Base-by-base conservation (phyloP, 2,797 vertebrate species). In the Rhinoraja longicauda region DNA sequence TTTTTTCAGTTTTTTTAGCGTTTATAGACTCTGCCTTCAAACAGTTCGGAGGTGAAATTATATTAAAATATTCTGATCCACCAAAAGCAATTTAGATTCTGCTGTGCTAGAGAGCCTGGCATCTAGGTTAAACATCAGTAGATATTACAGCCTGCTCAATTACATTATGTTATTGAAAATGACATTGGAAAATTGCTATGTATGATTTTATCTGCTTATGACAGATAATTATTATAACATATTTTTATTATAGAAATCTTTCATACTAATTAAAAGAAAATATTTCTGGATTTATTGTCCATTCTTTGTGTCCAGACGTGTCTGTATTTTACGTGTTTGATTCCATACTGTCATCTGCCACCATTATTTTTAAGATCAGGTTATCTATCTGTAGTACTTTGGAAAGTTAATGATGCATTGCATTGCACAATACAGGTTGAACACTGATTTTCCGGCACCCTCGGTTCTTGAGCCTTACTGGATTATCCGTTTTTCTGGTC, bases 241-340 rank as follows among this genome's bases (percentile, higher is more conserved):
- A 45, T 45, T 45, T 45, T 45, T 45, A 45, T 45, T 45, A 45
- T 45, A 45, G 45, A 45, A 45, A 45, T 45, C 45, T 45, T 45
- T 45, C 45, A 45, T 45, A 45, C 45, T 45, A 45, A 2, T 45
- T 45, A 45, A 45, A 32, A 45, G 45, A 88, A n/a, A 62, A 4
- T 19, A 36, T 88, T 64, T 67, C n/a, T 88, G n/a, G 59, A 67
- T 62, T 67, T 62, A 88, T 36, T 88, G 84, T n/a, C 84, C 64
- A 67, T 36, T n/a, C 17, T 88, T 64, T 36, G 36, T 88, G n/a
- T 64, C 88, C 36, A 6, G n/a, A 67, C 17, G 62, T 88, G n/a
- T n/a, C 6, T 88, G 59, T 32, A 88, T 88, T 88, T n/a, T n/a
- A 32, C 29, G 59, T 67, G 84, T 9, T 67, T 88, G 84, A n/a